Evolutionary conservation across 2,113 vertebrate species (phyloP).

Genomic region (Psettodes erumei): DNA sequence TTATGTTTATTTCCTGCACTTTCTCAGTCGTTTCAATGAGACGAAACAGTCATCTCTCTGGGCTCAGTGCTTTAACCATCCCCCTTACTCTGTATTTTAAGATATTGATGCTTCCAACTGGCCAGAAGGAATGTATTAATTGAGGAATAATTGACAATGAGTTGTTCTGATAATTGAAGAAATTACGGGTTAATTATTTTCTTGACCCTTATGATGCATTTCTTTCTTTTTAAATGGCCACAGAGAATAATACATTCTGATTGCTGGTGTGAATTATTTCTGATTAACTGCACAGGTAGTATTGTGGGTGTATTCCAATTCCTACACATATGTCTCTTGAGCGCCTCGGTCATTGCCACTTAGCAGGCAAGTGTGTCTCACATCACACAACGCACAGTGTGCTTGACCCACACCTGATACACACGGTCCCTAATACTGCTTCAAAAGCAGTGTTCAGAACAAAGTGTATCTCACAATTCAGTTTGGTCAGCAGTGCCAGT

Average conservation of each 20-base stretch:
- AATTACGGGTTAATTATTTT: not conserved
- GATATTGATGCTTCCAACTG: not conserved
- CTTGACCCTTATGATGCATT: not conserved
- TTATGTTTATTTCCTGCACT: not conserved
- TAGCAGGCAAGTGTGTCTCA: not conserved
- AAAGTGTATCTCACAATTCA: too few relatives aligned
- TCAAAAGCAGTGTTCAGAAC: too few relatives aligned
- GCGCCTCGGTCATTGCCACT: not conserved
- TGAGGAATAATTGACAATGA: not conserved
- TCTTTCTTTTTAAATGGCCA: not conserved
- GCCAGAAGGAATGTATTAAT: not conserved
- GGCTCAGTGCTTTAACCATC: not conserved
- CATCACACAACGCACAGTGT: not conserved
- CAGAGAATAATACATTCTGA: not conserved
- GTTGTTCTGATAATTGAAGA: not conserved
- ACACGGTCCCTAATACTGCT: too few relatives aligned
- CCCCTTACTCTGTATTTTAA: not conserved
- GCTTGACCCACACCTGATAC: not conserved
- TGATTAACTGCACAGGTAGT: not conserved
- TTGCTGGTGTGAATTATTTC: not conserved
- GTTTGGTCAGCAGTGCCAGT: too few relatives aligned
- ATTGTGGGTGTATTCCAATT: not conserved
- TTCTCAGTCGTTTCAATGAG: slow-evolving; percentile 12
- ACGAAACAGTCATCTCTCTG: not conserved
- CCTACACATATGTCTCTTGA: not conserved